Evolutionary conservation across 2,113 vertebrate genomes (phyloP).

Genomic region (Dissostichus mawsoni): DNA sequence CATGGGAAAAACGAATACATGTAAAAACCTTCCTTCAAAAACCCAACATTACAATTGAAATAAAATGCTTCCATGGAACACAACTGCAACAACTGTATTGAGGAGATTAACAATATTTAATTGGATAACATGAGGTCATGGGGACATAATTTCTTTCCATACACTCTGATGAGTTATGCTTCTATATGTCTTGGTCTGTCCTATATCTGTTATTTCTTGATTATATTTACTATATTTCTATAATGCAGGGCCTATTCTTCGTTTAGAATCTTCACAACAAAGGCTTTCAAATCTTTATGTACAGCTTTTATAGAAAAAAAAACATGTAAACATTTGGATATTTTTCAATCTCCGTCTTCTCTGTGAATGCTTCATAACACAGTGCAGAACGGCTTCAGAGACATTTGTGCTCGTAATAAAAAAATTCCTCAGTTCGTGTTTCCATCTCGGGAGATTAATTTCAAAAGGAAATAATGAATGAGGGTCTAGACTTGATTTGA

Average conservation of each 20-base stretch:
- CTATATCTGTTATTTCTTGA: background rate
- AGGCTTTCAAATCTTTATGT: constrained; percentile 10
- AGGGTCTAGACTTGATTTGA: constrained; percentile 39
- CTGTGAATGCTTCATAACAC: background rate
- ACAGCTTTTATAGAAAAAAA: background rate
- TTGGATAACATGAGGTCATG: background rate
- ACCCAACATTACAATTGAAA: background rate
- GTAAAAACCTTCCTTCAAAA: background rate
- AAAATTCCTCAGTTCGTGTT: background rate
- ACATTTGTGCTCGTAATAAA: constrained; percentile 1
- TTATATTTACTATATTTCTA: background rate
- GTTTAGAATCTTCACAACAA: background rate
- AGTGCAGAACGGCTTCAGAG: background rate
- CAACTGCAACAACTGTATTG: background rate
- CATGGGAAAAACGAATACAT: background rate
- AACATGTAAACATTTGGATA: background rate
- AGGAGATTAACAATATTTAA: background rate
- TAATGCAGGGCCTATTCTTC: background rate
- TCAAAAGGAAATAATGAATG: constrained; percentile 7
- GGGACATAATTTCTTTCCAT: background rate
- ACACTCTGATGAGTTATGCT: background rate
- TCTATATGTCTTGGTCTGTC: background rate
- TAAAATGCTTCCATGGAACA: background rate
- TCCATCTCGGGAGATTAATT: background rate
- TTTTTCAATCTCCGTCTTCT: background rate